Evolutionary conservation across 2,888 invertebrate species (phyloP).

Genomic region (Harmothoe impar): DNA sequence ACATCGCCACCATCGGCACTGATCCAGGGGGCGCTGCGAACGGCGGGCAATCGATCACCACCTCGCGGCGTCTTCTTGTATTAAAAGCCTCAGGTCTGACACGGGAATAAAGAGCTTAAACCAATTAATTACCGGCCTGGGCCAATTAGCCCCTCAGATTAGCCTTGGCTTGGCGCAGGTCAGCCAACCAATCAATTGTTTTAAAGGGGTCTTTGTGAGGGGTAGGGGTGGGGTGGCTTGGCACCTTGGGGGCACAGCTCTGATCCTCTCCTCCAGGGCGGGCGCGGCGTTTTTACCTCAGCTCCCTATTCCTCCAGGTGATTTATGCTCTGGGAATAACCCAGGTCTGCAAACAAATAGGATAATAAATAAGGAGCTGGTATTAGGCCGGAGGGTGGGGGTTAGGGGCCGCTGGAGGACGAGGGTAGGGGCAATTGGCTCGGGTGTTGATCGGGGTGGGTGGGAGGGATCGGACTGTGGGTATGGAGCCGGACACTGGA

Average conservation of each 20-base stretch:
- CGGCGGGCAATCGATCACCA: constrained; percentile 32
- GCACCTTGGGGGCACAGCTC: background rate
- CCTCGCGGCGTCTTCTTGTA: constrained; percentile 47
- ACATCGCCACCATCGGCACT: background rate
- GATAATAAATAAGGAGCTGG: constrained; percentile 42
- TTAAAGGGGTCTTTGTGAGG: constrained; percentile 41
- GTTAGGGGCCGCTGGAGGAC: background rate
- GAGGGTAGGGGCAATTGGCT: background rate
- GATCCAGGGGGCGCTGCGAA: constrained; percentile 15
- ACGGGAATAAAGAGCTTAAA: constrained; percentile 58
- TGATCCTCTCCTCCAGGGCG: background rate
- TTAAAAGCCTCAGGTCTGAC: constrained; percentile 48
- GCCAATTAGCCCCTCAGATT: constrained; percentile 37
- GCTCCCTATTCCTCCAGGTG: background rate
- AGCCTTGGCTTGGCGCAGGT: constrained; percentile 30
- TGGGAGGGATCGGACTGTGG: background rate
- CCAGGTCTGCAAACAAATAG: constrained; percentile 50
- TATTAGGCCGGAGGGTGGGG: constrained; percentile 20
- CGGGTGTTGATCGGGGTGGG: background rate
- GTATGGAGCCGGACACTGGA: background rate
- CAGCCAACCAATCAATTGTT: constrained; percentile 55
- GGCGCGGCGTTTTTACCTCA: background rate
- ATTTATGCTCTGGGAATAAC: constrained; percentile 42
- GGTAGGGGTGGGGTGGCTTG: background rate
- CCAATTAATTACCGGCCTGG: constrained; percentile 38